Evolutionary conservation across 2,113 vertebrate genomes (phyloP).

Genomic region (Excalfactoria chinensis): DNA sequence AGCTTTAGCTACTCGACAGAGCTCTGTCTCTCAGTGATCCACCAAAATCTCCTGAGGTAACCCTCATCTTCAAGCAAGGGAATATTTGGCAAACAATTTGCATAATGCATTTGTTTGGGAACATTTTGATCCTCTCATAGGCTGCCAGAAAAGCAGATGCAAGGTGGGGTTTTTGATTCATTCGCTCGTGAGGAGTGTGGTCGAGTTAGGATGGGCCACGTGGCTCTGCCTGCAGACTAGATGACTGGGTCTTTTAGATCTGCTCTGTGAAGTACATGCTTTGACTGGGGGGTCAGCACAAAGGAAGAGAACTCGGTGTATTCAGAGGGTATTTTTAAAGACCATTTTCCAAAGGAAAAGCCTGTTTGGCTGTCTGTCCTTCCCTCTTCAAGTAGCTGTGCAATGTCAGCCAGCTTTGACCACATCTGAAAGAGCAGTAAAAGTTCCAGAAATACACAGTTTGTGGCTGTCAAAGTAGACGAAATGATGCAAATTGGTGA

Average conservation of each 20-base stretch:
- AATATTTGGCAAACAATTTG: constrained; percentile 29
- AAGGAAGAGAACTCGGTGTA: neutral
- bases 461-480: neutral
- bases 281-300: neutral
- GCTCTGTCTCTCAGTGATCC: neutral
- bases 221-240: neutral
- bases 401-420: neutral
- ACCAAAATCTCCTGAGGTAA: neutral
- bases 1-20: neutral
- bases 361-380: neutral
- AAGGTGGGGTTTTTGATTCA: constrained; percentile 41
- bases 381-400: neutral
- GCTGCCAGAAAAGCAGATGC: constrained; percentile 32
- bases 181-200: neutral
- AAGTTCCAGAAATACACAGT: neutral
- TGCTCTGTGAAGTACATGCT: neutral
- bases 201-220: neutral
- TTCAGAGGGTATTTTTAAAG: neutral
- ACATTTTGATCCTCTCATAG: constrained; percentile 5
- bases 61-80: constrained; percentile 16
- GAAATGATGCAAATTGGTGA: neutral
- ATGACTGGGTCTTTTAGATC: neutral
- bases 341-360: neutral
- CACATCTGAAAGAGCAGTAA: neutral
- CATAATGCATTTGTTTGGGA: constrained; percentile 33